A percentile compares a stretch with the other conserved stretches of the same genome.
These are phyloP conservation scores for Amphipyra berbera DNA, from an alignment of 2,888 invertebrate species.

Conservation along the genomic window DNA sequence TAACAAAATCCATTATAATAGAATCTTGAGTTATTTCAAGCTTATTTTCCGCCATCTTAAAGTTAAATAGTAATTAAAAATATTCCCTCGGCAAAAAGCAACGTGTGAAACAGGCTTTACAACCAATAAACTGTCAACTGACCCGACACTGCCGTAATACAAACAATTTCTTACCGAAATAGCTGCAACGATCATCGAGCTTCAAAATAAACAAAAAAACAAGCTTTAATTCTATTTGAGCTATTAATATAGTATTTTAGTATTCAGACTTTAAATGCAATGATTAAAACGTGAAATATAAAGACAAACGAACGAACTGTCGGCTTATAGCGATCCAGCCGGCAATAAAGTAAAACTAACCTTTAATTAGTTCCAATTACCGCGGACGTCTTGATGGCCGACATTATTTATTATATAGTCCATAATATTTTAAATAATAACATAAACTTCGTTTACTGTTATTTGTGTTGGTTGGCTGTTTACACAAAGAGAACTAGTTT, in stretches of 20 bases:
- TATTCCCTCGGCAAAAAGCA: conserved; percentile 7
- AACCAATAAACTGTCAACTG: conserved; percentile 41
- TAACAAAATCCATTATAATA: conserved; percentile 17
- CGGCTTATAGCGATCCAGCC: conserved; percentile 32
- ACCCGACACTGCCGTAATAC: conserved; percentile 78
- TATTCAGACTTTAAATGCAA: conserved; percentile 61
- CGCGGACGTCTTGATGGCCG: conserved; percentile 44
- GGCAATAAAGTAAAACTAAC: conserved; percentile 69
- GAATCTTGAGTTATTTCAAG: conserved; percentile 21
- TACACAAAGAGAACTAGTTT: conserved; percentile 26
- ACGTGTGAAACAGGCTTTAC: conserved; percentile 42
- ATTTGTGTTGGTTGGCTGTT: conserved; percentile 11
- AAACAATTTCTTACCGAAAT: conserved; percentile 85
- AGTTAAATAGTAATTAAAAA: conserved; percentile 17
- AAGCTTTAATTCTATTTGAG: conserved; percentile 63
- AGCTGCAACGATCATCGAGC: conserved; percentile 81
- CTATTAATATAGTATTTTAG: conserved; percentile 50
- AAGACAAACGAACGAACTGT: conserved; percentile 36
- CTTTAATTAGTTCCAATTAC: conserved; percentile 69
- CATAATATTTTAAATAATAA: conserved; percentile 42
- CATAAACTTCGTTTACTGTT: conserved; percentile 21
- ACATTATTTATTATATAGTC: conserved; percentile 36
- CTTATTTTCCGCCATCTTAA: conserved; percentile 12
- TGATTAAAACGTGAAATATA: conserved; percentile 47
- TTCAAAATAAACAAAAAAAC: conserved; percentile 32